Conservation (phyloP, 2,888 invertebrate genomes). For the Stenichneumon culpator region DNA sequence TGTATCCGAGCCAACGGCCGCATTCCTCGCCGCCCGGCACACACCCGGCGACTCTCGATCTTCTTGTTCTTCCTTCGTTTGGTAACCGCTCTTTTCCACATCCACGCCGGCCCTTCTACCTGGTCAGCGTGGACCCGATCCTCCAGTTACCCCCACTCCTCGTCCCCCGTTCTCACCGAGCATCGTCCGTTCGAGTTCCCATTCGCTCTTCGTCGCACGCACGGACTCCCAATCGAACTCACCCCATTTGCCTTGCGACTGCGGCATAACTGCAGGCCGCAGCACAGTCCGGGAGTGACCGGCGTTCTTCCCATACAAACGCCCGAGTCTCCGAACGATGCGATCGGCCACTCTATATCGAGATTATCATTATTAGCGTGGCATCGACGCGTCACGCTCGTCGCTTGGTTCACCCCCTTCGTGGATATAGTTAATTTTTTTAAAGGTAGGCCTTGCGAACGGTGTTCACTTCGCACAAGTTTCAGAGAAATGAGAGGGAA, state of each 20-base stretch:
- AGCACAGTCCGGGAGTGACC: conserved; percentile 12
- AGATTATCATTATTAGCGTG: conserved; percentile 29
- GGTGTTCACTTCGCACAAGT: too few relatives aligned
- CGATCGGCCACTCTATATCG: conserved; percentile 15
- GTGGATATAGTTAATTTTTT: not conserved
- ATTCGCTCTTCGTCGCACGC: conserved; percentile 26
- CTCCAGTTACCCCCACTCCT: conserved; percentile 11
- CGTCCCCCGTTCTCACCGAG: not conserved
- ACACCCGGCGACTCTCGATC: conserved; percentile 63
- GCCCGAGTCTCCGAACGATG: not conserved
- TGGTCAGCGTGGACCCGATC: conserved; percentile 48
- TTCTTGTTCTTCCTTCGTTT: conserved; percentile 44
- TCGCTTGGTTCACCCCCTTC: not conserved
- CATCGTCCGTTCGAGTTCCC: conserved; percentile 21
- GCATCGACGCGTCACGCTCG: conserved; percentile 31
- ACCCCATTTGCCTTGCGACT: conserved; percentile 34
- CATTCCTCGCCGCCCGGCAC: conserved; percentile 76
- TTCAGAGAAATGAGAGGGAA: too few relatives aligned
- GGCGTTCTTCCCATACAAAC: conserved; percentile 24
- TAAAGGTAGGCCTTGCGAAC: too few relatives aligned
- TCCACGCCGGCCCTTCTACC: conserved; percentile 47
- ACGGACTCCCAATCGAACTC: conserved; percentile 28
- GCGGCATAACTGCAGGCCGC: conserved; percentile 13
- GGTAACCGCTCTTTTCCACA: conserved; percentile 55
- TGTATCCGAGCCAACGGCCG: conserved; percentile 75